Evolutionary conservation across 2,888 invertebrate species (phyloP), one percentile per base, ranked within the genome.

Genomic region (Clanis bilineata): DNA sequence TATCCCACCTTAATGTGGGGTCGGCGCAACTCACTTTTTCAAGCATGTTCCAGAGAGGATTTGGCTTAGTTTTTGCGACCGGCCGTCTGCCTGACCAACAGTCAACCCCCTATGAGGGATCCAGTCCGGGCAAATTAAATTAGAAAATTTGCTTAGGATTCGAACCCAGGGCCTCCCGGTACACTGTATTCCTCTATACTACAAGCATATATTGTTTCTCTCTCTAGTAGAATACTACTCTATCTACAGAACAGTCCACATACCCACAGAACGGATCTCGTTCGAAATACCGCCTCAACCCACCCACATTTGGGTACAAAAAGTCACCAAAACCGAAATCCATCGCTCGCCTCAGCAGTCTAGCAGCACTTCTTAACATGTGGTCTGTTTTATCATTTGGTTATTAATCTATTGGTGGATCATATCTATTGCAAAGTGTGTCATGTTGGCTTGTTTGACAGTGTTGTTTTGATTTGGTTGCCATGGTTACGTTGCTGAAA

Each of bases 271-370:
- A 76, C 1, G 83, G 80, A 76, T 88, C 90, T 74, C 79, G 76
- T 47, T 84, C 79, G 69, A 90, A 90, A 64, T 71, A 88, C 57
- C 83, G 83, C 39, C 83, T 74, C 47, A 92, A 64, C 0, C 89
- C 86, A 12, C 83, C 72, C 32, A 92, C 80, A 64, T 88, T 89
- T n/a, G 92, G 90, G 61, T 79, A 77, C 68, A 92, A 69, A 21
- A 83, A 78, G 62, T 92, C 90, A 60, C 91, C 90, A 62, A 91
- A 90, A 58, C 86, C 85, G 64, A 87, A 88, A 80, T 92, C 86
- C 92, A 92, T 92, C 64, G 71, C 86, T 67, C 77, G 73, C 66
- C 76, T 76, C 64, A 83, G 64, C 56, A 77, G 59, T 73, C 76
- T 83, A 43, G 75, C 39, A 62, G 68, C 76, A 73, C 69, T 79